Evolutionary conservation across 2,113 vertebrate genomes (phyloP), one percentile per base, ranked within the genome.

Genomic region (Alligator mississippiensis): DNA sequence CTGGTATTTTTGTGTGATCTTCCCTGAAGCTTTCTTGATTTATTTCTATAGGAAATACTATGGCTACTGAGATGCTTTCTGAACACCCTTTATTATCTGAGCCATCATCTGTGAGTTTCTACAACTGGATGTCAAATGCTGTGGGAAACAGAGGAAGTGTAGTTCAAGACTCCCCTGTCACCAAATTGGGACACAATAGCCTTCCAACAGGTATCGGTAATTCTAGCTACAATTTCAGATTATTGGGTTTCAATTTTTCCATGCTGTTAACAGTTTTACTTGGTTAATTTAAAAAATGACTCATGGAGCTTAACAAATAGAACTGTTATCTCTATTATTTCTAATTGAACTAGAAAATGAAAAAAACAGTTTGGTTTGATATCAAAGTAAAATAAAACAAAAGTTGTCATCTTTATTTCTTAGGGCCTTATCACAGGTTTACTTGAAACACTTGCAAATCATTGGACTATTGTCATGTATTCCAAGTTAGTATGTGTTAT

Each of bases 101-200:
- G 94, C 99, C 99, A 1, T 99, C 99, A 21, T 98, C 99, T 6
- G 99, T 99, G 98, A 99, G 99, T 94, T 99, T 99, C 96, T 99
- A 99, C 97, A 99, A 99, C 96, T 99, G 99, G 99, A 99, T 99
- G 99, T 99, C 99, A 87, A 99, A 99, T 77, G 99, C 99, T 34
- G 99, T 99, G 92, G 98, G 99, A 84, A 99, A 99, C 97, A 98
- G 99, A 93, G 98, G 98, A n/a, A 98, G 98, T 12, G 94, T 96
- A 0, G 93, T 97, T 5, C 99, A 99, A 92, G 99, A 99, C 75
- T 99, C 99, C 58, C 98, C 99, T 0, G 94, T 98, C 58, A 98
- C 98, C 89, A 99, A 98, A 87, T 98, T 99, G 15, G 98, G 98
- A 62, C 99, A 99, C 97, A 99, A 98, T 92, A 99, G 98, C 93